These are phyloP conservation scores for Euphonia xanthogaster DNA, from an alignment of 2,797 vertebrate genomes.

Conservation along the genomic window DNA sequence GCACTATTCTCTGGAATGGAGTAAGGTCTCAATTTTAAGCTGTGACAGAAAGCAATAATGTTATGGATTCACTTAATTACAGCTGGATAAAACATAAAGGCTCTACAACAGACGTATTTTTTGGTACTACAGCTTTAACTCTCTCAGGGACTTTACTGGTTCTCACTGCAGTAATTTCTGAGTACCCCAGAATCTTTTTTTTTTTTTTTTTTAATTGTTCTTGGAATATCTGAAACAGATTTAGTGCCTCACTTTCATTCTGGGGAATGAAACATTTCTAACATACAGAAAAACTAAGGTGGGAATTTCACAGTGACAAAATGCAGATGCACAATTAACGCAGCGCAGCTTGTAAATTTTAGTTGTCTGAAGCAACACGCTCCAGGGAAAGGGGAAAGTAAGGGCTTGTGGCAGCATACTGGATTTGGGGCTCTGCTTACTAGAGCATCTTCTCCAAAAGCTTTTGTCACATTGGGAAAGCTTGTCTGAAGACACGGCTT, in stretches of 20 bases:
- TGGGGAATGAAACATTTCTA: background rate
- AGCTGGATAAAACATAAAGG: constrained; percentile 26
- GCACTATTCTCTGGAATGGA: background rate
- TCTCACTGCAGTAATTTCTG: background rate
- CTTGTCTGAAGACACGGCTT: background rate
- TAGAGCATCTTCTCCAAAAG: background rate
- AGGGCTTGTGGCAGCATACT: background rate
- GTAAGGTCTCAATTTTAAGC: constrained; percentile 5
- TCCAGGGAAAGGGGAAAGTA: background rate
- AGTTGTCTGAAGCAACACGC: background rate
- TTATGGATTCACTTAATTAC: constrained; percentile 39
- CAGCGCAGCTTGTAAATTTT: background rate
- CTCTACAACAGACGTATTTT: background rate
- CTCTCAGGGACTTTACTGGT: background rate
- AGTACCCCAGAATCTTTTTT: background rate
- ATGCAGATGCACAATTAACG: background rate
- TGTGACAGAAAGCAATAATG: constrained; percentile 19
- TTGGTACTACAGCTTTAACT: background rate
- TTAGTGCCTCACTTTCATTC: background rate
- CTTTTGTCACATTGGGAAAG: background rate
- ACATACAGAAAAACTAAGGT: background rate
- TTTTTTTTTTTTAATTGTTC: background rate
- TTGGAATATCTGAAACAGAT: background rate
- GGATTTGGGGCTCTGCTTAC: background rate
- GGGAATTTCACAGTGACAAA: background rate